A percentile compares a stretch with the other conserved stretches of the same genome.
Evolutionary conservation across 2,888 invertebrate genomes (phyloP).

Genomic region (Coleophora flavipennella): DNA sequence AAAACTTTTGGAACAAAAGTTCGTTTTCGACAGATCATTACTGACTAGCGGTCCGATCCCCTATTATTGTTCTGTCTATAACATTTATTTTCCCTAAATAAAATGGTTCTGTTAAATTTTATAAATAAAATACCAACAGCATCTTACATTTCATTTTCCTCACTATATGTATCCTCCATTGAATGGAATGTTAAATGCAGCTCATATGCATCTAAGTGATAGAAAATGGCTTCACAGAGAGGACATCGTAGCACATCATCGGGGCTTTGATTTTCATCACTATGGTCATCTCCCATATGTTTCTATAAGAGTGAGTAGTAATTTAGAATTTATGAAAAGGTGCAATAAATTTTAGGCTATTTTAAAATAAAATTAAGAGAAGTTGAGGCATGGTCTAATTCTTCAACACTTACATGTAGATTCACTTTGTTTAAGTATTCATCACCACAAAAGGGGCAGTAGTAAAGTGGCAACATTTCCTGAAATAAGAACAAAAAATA

Average conservation of each 20-base stretch:
- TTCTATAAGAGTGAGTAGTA: conserved; percentile 45
- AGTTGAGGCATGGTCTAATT: background rate
- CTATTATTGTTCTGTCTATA: too few relatives aligned
- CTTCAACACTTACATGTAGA: conserved; percentile 60
- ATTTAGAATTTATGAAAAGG: too few relatives aligned
- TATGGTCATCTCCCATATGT: conserved; percentile 68
- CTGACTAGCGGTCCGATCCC: too few relatives aligned
- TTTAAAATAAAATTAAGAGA: background rate
- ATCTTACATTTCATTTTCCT: conserved; percentile 62
- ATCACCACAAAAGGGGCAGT: conserved; percentile 74
- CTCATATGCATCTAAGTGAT: conserved; percentile 76
- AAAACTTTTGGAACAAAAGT: too few relatives aligned
- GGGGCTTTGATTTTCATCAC: conserved; percentile 65
- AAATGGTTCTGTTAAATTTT: too few relatives aligned
- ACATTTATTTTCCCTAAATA: too few relatives aligned
- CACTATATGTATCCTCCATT: conserved; percentile 74
- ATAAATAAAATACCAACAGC: too few relatives aligned
- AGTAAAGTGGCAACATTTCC: conserved; percentile 52
- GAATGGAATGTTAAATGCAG: conserved; percentile 75
- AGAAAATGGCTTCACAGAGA: conserved; percentile 76
- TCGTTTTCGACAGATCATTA: too few relatives aligned
- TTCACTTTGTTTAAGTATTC: conserved; percentile 79
- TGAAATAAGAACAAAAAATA: conserved; percentile 22
- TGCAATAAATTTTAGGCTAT: too few relatives aligned
- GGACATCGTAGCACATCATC: conserved; percentile 75